Conservation (phyloP, 1,140 invertebrate genomes). For the Temnothorax nylanderi region DNA sequence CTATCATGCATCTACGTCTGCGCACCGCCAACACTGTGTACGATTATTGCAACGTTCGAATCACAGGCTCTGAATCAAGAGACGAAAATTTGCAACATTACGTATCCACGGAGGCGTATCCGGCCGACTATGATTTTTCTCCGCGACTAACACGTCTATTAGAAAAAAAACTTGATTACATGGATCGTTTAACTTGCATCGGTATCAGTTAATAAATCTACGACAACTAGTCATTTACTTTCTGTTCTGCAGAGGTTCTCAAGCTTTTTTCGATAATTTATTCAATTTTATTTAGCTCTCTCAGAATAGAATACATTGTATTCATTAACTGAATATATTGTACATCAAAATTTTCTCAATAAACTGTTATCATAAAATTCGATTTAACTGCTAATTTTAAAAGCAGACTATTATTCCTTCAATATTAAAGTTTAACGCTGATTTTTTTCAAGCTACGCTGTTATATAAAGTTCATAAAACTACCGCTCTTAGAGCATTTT, state of each 20-base stretch:
- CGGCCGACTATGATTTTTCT: slow-evolving; percentile 4
- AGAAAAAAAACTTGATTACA: slow-evolving; percentile 48
- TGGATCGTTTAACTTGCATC: slow-evolving; percentile 46
- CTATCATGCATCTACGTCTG: slow-evolving; percentile 38
- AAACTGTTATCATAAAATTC: not conserved
- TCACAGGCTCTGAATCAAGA: not conserved
- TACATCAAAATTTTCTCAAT: not conserved
- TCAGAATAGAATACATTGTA: not conserved
- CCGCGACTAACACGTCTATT: not conserved
- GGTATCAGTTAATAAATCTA: slow-evolving; percentile 39
- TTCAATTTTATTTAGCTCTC: not conserved
- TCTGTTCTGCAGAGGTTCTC: slow-evolving; percentile 28
- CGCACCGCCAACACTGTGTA: not conserved
- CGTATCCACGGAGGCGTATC: slow-evolving; percentile 23
- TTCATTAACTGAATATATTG: not conserved
- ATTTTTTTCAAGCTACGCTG: slow-evolving; percentile 17
- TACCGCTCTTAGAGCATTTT: not conserved
- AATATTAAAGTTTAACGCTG: not conserved
- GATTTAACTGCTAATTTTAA: not conserved
- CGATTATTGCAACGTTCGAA: not conserved
- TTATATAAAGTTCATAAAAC: slow-evolving; percentile 15
- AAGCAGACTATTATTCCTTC: not conserved
- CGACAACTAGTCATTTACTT: slow-evolving; percentile 31
- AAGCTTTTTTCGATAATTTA: not conserved
- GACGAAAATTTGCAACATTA: slow-evolving; percentile 28